Percentiles rank a stretch among this genome's conserved stretches.
Conservation (phyloP, 2,797 vertebrate genomes). For the Enteromius paludinosus region DNA sequence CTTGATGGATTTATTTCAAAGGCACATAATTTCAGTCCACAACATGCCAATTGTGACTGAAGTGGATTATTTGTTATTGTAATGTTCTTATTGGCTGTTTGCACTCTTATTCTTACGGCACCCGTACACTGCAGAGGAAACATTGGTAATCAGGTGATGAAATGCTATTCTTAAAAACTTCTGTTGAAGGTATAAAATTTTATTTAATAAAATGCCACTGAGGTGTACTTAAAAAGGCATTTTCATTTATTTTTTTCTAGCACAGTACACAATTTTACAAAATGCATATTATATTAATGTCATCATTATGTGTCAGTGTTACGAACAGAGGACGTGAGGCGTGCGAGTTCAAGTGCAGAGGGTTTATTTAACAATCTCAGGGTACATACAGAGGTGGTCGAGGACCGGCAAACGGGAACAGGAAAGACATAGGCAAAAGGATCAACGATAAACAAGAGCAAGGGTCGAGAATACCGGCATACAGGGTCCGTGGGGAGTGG, state of each 20-base stretch:
- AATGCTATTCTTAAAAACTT: background rate
- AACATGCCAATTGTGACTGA: background rate
- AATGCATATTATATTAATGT: background rate
- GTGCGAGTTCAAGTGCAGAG: no score
- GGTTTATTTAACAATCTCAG: no score
- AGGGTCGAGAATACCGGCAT: no score
- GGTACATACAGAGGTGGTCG: no score
- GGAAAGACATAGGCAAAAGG: no score
- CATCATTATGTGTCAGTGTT: no score
- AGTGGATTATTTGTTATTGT: background rate
- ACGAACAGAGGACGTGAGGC: no score
- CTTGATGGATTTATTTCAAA: background rate
- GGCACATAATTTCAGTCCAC: background rate
- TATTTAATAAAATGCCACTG: background rate
- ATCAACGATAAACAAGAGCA: no score
- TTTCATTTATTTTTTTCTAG: background rate
- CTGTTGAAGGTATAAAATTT: background rate
- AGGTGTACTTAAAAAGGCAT: background rate
- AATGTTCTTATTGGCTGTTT: background rate
- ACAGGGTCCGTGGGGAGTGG: no score
- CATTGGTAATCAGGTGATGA: background rate
- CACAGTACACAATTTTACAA: background rate
- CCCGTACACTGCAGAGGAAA: background rate
- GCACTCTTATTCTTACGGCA: background rate
- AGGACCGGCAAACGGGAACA: no score